Evolutionary conservation across 1,140 invertebrate genomes (phyloP).

Genomic region (Apis cerana): DNA sequence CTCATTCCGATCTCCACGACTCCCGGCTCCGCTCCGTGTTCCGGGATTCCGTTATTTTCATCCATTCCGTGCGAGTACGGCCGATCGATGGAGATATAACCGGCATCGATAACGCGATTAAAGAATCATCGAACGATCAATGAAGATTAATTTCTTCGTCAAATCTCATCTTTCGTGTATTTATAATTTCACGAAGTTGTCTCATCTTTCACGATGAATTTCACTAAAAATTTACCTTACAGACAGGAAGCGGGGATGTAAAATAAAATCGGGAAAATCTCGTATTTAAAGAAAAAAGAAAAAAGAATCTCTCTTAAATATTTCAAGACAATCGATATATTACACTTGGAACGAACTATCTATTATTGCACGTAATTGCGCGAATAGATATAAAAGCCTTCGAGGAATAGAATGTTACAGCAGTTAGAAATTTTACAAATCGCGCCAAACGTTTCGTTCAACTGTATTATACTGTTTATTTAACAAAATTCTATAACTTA

Average conservation of each 20-base stretch:
- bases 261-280: not conserved
- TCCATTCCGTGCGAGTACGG: no score
- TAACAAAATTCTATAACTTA: no score
- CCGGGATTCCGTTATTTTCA: not conserved
- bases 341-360: no score
- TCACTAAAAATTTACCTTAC: not conserved
- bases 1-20: not conserved
- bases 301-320: not conserved
- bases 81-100: slow-evolving; percentile 6
- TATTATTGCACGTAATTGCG: no score
- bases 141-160: not conserved
- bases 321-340: not conserved
- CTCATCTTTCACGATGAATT: not conserved
- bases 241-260: not conserved
- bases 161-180: not conserved
- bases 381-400: no score
- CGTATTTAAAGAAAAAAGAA: no score
- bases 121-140: not conserved
- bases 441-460: no score
- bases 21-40: not conserved
- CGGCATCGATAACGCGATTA: slow-evolving; percentile 9
- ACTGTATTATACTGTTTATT: no score
- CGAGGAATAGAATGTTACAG: no score
- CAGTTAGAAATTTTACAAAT: no score
- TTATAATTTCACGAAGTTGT: not conserved